Evolutionary conservation across 2,113 vertebrate species (phyloP), one percentile per base, ranked within the genome.

Genomic region (Erinaceus europaeus): DNA sequence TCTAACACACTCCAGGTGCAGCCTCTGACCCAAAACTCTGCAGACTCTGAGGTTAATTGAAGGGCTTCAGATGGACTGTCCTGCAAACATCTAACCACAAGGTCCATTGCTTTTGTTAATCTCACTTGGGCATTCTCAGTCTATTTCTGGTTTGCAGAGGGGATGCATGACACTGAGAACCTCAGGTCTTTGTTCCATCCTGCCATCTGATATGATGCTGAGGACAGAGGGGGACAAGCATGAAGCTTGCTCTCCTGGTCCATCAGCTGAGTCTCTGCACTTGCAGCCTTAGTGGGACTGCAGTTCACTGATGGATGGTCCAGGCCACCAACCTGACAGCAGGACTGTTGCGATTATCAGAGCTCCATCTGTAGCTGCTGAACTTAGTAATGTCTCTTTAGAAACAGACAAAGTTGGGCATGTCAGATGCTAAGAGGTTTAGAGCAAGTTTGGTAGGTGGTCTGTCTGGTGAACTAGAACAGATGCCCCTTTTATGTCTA

Each of bases 381-480:
- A 91, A 86, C 61, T 59, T 59, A 17, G 36, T 53, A 53, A 90
- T 40, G 52, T 38, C 72, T 68, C 84, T 25, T 93, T 81, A 83
- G 84, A 91, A 65, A 76, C 38, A 46, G 65, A 84, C 40, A 71
- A 59, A 82, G 32, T 32, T 38, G 71, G 59, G 8, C 68, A 52
- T 78, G 55, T 83, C 50, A 62, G 77, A 53, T 27, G 29, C 29
- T 36, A n/a, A 57, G 74, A 38, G 44, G 34, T 46, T 61, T 20
- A 11, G 53, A 23, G 77, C 65, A 42, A 50, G 53, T 79, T 32
- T 72, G 40, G 76, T 64, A 90, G 73, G 91, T 53, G 52, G 87
- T 80, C 80, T 84, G 52, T 18, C 53, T 42, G 64, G 57, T 36
- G 59, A 84, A 29, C 57, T 42, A 42, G 81, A 76, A 75, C 68